phyloP scores from a whole-genome alignment of 2,888 invertebrate species.

The Lepeophtheirus nordmannii region DNA sequence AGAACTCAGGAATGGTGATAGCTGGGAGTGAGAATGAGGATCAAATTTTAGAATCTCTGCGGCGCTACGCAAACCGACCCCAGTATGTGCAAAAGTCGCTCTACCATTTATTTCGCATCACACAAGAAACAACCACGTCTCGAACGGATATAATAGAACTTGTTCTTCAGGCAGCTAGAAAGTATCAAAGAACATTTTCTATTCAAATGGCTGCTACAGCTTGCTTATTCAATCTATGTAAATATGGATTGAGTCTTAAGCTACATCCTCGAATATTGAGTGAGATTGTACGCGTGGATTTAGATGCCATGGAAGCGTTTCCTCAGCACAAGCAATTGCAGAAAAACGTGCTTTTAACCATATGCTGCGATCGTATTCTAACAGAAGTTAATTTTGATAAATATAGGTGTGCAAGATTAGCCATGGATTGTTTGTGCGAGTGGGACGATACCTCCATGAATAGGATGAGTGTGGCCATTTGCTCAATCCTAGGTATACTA shows the following conservation, averaged over 20 bases:
- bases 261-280: constrained; percentile 48
- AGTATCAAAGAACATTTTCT: constrained; percentile 42
- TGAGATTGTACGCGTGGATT: constrained; percentile 46
- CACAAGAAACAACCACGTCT: constrained; percentile 26
- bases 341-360: constrained; percentile 53
- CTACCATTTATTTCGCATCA: constrained; percentile 43
- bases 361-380: constrained; percentile 59
- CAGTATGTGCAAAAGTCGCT: constrained; percentile 50
- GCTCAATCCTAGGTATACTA: constrained; percentile 46
- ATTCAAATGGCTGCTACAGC: constrained; percentile 60
- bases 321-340: constrained; percentile 49
- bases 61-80: constrained; percentile 42
- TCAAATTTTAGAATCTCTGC: constrained; percentile 45
- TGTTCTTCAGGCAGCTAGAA: constrained; percentile 32
- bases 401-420: constrained; percentile 50
- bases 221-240: constrained; percentile 54
- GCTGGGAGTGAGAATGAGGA: constrained; percentile 43
- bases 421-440: constrained; percentile 51
- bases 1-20: constrained; percentile 31
- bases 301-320: constrained; percentile 51
- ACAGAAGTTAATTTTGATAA: constrained; percentile 52
- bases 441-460: constrained; percentile 54
- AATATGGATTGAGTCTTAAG: constrained; percentile 46
- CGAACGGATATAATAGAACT: constrained; percentile 9
- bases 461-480: constrained; percentile 62